Base-by-base conservation (phyloP, 1,140 invertebrate genomes). In the Aricia agestis region DNA sequence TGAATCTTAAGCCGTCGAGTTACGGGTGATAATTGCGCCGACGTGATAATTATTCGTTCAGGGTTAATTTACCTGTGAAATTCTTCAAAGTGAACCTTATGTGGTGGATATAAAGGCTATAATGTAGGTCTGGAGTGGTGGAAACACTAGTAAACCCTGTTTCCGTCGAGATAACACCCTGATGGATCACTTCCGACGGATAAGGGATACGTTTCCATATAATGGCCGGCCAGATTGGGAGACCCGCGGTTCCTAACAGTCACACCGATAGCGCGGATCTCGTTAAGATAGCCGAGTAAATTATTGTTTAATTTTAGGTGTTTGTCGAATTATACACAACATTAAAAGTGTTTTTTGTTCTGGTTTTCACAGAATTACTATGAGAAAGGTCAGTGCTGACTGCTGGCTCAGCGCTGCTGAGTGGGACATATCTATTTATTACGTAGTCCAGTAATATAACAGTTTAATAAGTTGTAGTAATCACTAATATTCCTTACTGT, bases 111-210 rank as follows among this genome's bases (percentile, higher is more conserved):
- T 36, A 36, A 36, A 36, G 6, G 36, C 36, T 36, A 36, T 36
- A 36, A 2, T 6, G 6, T 36, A 6, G 2, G 2, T 36, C 36
- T 52, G 45, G 5, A 52, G 10, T 13, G 74, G 69, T 75, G 74
- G 71, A 72, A 73, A 73, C 68, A 77, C 75, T 76, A 71, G 74
- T 76, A 74, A 80, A 78, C 72, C 73, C 74, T 71, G 76, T 78
- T 78, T 80, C 78, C 78, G 78, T 76, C 67, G 68, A 75, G 78
- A 80, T 80, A 80, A 80, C 74, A 69, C 72, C 42, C 73, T 80
- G 78, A 80, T 80, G 76, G 78, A 80, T 80, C 76, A 77, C 65
- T 80, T 80, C 78, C 78, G 78, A 80, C 74, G 74, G 78, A 76
- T 76, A 76, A 80, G 74, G 78, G 76, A 80, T 76, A 73, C 73